Conservation (phyloP, 2,797 vertebrate genomes). For the Tolypeutes matacus region DNA sequence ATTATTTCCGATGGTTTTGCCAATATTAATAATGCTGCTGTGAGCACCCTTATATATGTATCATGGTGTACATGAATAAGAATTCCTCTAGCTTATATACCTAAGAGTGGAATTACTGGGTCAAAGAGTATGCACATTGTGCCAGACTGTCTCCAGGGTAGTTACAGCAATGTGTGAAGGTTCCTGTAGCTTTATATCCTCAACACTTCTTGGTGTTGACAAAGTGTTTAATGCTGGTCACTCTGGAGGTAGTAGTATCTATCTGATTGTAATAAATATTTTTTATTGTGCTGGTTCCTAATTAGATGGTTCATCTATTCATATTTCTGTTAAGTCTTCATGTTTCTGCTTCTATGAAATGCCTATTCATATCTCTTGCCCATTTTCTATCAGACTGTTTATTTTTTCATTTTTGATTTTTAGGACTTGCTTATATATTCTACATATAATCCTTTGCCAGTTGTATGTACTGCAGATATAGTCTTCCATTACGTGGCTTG, state of each 20-base stretch:
- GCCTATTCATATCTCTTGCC: not conserved
- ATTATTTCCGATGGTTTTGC: not conserved
- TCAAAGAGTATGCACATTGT: not conserved
- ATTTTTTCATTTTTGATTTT: not conserved
- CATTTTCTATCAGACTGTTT: not conserved
- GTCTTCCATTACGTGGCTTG: not conserved
- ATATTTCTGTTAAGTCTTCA: not conserved
- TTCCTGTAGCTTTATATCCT: not conserved
- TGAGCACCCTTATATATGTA: not conserved
- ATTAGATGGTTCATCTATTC: not conserved
- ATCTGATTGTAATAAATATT: not conserved
- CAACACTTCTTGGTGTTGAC: not conserved
- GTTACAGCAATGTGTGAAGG: not conserved
- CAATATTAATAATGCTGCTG: not conserved
- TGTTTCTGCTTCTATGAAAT: not conserved
- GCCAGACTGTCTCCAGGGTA: not conserved
- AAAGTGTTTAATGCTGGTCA: not conserved
- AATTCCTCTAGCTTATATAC: not conserved
- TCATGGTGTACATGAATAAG: accelerated
- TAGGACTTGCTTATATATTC: not conserved
- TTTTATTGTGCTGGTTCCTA: not conserved
- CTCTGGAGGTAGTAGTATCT: not conserved
- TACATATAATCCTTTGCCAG: not conserved
- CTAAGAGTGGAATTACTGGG: not conserved
- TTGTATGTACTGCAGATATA: not conserved